These are phyloP conservation scores for Poeciliopsis turrubarensis DNA, from an alignment of 2,113 vertebrate species.

Conservation along the genomic window DNA sequence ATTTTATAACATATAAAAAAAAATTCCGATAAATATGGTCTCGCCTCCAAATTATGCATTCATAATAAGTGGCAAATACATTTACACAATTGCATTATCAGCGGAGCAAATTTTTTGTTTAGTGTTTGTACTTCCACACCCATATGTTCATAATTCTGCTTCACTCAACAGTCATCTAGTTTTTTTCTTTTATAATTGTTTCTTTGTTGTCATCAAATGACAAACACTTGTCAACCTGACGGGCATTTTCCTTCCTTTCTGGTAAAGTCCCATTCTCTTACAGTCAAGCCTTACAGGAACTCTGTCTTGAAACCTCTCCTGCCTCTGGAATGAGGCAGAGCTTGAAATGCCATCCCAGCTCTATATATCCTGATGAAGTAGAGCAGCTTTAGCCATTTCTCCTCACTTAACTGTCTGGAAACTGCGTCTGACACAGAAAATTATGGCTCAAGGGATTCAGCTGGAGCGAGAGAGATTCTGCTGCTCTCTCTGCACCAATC, in stretches of 20 bases:
- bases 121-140: too few species aligned
- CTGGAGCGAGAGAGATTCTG: constrained; percentile 15
- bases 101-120: too few species aligned
- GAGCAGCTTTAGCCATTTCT: neutral
- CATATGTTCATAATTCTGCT: neutral
- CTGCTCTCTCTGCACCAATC: constrained; percentile 76
- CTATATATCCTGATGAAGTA: neutral
- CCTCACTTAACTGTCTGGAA: neutral
- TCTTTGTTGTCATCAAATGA: neutral
- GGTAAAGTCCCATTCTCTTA: neutral
- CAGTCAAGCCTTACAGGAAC: neutral
- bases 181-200: neutral
- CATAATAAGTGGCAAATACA: too few species aligned
- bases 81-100: too few species aligned
- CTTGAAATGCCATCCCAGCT: neutral
- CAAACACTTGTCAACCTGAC: too few species aligned
- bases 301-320: constrained; percentile 4
- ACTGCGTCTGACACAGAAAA: neutral
- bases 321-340: constrained; percentile 3
- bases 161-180: neutral
- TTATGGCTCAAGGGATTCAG: constrained; percentile 28
- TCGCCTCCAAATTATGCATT: too few species aligned
- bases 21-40: too few species aligned
- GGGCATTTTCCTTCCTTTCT: neutral
- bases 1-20: too few species aligned